phyloP scores from a whole-genome alignment of 2,888 invertebrate genomes.

The Ferdinandea cuprea region DNA sequence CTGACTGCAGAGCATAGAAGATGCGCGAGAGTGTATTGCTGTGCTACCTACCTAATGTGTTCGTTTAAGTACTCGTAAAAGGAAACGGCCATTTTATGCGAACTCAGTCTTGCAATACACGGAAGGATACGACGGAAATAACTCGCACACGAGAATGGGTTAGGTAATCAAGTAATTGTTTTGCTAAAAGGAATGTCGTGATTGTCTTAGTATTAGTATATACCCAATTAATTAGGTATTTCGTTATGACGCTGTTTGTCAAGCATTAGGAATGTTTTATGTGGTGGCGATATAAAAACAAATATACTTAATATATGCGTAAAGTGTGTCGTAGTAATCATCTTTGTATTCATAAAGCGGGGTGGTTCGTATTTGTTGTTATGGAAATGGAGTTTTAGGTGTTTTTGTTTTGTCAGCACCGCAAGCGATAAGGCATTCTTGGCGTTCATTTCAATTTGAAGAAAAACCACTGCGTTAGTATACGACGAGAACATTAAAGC shows the following conservation, averaged over 20 bases:
- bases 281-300: not conserved
- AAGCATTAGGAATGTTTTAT: not conserved
- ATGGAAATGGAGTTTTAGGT: too few species aligned
- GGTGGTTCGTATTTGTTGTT: too few species aligned
- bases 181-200: not conserved
- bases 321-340: too few species aligned
- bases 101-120: not conserved
- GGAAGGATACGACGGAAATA: not conserved
- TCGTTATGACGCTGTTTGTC: conserved; percentile 21
- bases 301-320: too few species aligned
- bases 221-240: conserved; percentile 35
- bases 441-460: too few species aligned
- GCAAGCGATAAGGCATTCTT: too few species aligned
- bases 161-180: conserved; percentile 43
- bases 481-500: too few species aligned
- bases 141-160: not conserved
- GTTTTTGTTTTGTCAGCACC: too few species aligned
- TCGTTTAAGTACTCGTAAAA: conserved; percentile 21
- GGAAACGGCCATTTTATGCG: conserved; percentile 34
- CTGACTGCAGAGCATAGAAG: not conserved
- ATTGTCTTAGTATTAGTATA: not conserved
- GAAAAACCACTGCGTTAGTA: too few species aligned
- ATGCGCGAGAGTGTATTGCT: not conserved
- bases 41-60: not conserved
- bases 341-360: too few species aligned